Evolutionary conservation across 64 coral and sea anemone species (phyloP), one percentile per base, ranked within the genome.

Genomic region (Montipora capricornis): DNA sequence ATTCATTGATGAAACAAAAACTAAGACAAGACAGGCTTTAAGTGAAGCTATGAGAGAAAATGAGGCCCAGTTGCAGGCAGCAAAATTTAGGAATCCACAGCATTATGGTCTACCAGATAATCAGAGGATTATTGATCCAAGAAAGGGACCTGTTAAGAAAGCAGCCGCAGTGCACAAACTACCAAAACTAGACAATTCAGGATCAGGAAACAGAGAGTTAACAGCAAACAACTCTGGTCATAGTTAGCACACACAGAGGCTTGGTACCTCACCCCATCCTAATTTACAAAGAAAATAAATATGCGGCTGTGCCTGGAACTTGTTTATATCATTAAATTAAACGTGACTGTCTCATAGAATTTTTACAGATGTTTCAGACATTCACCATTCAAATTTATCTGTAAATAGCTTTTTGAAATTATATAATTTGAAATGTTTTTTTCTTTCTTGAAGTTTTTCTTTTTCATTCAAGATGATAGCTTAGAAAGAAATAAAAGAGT

Each of bases 91-190:
- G 68, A 66, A 79, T 24, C 78, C 79, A 70, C 90, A 80, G 6
- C 73, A 89, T 29, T 99, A 96, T 99, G 97, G 97, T 68, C 67
- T 99, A 47, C 97, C 97, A 80, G 97, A 99, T 52, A 99, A 99
- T 80, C 97, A 96, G 87, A 91, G 97, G 70, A 99, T 99, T 46
- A 87, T 99, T 51, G 97, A 99, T 70, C 94, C 94, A 8, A 94
- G 94, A 84, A 96, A 92, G 94, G 97, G 97, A 14, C 97, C 97
- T 29, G 84, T 99, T 73, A 99, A 99, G 46, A 99, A 94, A 62
- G 90, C 90, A 20, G 97, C 97, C 4, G 95, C 94, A n/a, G 94
- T 99, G 14, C 95, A 94, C 44, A 96, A 94, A 22, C 92, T 99
- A 44, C 97, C 97, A 90, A 99, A 99, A 47, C 62, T 84, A 7